Evolutionary conservation across 2,113 vertebrate species (phyloP).

Genomic region (Hucho hucho): DNA sequence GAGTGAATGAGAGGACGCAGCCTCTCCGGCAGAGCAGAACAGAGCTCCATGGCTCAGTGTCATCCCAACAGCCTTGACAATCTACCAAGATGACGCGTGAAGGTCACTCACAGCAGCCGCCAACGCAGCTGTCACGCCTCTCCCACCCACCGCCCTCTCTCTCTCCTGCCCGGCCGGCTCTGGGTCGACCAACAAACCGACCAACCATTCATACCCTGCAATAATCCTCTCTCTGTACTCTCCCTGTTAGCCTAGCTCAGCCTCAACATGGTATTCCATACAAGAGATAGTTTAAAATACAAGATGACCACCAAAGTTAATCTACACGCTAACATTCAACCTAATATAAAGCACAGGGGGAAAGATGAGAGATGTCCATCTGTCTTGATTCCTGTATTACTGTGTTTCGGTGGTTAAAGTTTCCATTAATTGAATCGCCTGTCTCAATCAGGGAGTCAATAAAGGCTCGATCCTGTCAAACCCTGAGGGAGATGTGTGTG

Average conservation of each 20-base stretch:
- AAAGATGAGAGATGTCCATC: neutral
- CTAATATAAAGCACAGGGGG: neutral
- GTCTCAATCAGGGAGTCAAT: slow-evolving; percentile 76
- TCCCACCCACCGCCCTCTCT: slow-evolving; percentile 29
- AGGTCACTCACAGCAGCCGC: slow-evolving; percentile 73
- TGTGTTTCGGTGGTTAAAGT: slow-evolving; percentile 36
- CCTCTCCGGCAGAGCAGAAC: neutral
- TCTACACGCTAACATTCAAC: neutral
- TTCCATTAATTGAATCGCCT: slow-evolving; percentile 73
- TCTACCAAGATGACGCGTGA: slow-evolving; percentile 70
- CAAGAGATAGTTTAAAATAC: neutral
- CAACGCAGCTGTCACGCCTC: slow-evolving; percentile 74
- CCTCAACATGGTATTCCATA: neutral
- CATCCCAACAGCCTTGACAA: slow-evolving; percentile 67
- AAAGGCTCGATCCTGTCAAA: slow-evolving; percentile 70
- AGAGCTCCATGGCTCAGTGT: slow-evolving; percentile 25
- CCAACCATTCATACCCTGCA: slow-evolving; percentile 19
- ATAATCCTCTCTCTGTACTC: neutral
- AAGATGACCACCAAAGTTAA: neutral
- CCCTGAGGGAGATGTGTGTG: slow-evolving; percentile 59
- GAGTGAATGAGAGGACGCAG: neutral
- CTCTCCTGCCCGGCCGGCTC: slow-evolving; percentile 6
- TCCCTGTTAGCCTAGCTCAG: neutral
- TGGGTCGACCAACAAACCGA: neutral
- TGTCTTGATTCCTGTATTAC: slow-evolving; percentile 30